These are phyloP conservation scores for Hapalemur alaotrensis DNA, from an alignment of 2,797 vertebrate genomes.

Conservation along the genomic window DNA sequence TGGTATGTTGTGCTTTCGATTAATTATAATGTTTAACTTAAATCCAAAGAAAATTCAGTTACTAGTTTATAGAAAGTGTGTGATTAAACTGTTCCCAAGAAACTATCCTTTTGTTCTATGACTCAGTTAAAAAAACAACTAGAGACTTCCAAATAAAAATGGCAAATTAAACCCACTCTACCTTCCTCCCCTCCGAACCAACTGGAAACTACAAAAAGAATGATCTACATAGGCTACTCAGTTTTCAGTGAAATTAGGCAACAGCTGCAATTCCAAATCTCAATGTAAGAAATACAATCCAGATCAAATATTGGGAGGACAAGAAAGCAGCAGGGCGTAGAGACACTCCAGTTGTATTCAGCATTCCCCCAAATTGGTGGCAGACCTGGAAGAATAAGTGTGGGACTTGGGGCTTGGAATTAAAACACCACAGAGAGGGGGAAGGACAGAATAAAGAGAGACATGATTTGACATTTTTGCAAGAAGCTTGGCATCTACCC, in stretches of 20 bases:
- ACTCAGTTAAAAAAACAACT: constrained; percentile 60
- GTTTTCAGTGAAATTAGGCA: neutral
- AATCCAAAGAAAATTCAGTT: constrained; percentile 64
- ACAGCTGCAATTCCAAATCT: neutral
- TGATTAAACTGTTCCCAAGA: constrained; percentile 67
- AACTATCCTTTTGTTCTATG: constrained; percentile 54
- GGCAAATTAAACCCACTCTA: constrained; percentile 45
- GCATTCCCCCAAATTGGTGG: neutral
- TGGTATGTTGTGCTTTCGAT: constrained; percentile 59
- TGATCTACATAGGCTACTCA: neutral
- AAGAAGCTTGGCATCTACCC: neutral
- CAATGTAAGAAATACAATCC: neutral
- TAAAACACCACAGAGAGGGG: neutral
- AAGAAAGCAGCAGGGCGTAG: neutral
- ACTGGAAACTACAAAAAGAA: neutral
- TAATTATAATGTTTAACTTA: constrained; percentile 75
- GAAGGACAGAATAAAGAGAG: neutral
- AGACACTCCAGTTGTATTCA: neutral
- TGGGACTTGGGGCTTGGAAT: neutral
- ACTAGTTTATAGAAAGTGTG: constrained; percentile 63
- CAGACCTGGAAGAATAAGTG: neutral
- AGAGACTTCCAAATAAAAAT: constrained; percentile 59
- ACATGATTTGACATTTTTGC: neutral
- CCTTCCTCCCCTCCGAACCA: neutral
- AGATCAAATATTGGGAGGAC: neutral